Base-by-base conservation (phyloP, 2,113 vertebrate species). In the Dasyprocta punctata region DNA sequence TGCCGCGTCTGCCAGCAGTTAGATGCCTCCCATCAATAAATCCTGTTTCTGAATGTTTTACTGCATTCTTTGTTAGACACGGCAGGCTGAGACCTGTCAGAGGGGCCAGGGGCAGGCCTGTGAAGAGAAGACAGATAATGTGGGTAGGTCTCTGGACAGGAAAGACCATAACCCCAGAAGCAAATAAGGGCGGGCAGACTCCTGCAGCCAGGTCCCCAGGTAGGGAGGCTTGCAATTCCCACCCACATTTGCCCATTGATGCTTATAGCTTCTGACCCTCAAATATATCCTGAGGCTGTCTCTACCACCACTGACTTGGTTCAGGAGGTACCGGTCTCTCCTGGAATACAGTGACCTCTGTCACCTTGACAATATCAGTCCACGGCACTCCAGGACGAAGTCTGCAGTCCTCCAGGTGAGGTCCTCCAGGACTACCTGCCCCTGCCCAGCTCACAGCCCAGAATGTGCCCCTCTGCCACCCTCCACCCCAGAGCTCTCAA, bases 1-100 rank as follows among this genome's bases (percentile, higher is more conserved):
- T 75, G 88, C 96, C 80, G 44, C 28, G 96, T 96, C 98, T 98
- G 97, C 96, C 95, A 95, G 96, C 97, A 97, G 97, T 98, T 97
- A 96, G 97, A 96, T 44, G 65, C 90, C 96, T 96, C 97, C 96
- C 85, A 85, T 97, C 95, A 97, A 98, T 97, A 98, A 98, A 98
- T 98, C 96, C 96, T 96, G 47, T 56, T 95, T 85, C 77, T 96
- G 96, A 97, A 95, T 96, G 96, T 90, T 98, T 98, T 96, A 97
- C 88, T 92, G 87, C 88, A 54, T 88, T 78, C 56, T 94, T 92
- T 91, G 95, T 93, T 96, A 97, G 89, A 97, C 95, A 92, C n/a
- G 30, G 58, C 96, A 97, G 93, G 97, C 96, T 94, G 81, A 95
- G 93, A 97, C 96, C 90, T 97, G 96, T 97, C 97, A 71, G 75